Percentiles rank a stretch among this genome's conserved stretches.
phyloP scores from a whole-genome alignment of 2,113 vertebrate genomes.

The Bos javanicus region DNA sequence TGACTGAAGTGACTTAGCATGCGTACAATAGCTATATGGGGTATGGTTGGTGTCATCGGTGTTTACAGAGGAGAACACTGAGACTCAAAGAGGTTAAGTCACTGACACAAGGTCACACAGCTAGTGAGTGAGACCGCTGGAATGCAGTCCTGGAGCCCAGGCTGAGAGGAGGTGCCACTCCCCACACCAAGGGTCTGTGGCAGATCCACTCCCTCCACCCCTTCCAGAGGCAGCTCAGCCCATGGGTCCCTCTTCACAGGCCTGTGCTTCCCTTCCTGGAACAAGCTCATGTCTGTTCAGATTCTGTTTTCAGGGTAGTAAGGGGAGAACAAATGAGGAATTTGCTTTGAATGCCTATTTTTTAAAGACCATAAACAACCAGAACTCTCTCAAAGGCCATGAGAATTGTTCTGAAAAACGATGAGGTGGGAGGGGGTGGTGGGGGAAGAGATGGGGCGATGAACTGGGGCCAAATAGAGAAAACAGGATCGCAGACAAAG shows the following conservation, averaged over 20 bases:
- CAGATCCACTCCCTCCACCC: neutral
- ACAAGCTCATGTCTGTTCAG: neutral
- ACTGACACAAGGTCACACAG: neutral
- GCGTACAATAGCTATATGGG: neutral
- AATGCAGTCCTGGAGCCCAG: neutral
- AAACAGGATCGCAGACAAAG: neutral
- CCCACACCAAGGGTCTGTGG: neutral
- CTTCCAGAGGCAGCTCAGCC: neutral
- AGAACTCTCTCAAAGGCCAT: neutral
- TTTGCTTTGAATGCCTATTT: constrained; percentile 32
- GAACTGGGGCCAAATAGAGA: accelerated
- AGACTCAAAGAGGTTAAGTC: neutral
- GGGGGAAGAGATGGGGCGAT: neutral
- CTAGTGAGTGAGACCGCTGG: neutral
- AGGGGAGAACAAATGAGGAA: constrained; percentile 36
- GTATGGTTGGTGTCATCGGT: too few species aligned
- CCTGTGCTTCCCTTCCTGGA: neutral
- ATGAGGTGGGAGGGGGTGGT: neutral
- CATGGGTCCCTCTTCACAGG: neutral
- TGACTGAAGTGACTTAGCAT: neutral
- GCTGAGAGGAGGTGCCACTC: neutral
- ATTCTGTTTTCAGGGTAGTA: neutral
- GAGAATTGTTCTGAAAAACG: neutral
- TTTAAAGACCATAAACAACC: neutral
- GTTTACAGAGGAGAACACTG: neutral